Base-by-base conservation (phyloP, 2,797 vertebrate species). In the Acanthurus lineatus region DNA sequence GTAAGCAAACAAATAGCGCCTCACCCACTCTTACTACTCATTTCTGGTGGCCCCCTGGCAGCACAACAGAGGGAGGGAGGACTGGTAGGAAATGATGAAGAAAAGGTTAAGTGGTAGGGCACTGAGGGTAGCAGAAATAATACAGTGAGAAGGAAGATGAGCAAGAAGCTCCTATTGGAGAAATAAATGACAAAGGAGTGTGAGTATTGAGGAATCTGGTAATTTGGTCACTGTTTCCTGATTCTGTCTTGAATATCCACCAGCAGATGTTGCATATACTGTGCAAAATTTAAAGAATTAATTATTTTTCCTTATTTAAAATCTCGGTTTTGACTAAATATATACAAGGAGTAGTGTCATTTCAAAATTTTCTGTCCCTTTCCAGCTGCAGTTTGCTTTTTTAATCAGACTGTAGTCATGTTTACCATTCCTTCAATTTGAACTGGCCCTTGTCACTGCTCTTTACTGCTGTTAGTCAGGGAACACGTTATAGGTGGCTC, bases 1-100 rank as follows among this genome's bases (percentile, higher is more conserved):
- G 72, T 87, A 81, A 86, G 89, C 86, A 91, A 92, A 92, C 87
- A 86, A 85, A 82, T 75, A 77, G 73, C 59, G 60, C 20, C 69
- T 51, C 74, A 52, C 42, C 70, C 63, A 48, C 53, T 80, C 67
- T 22, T 54, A 79, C 61, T 59, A 70, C 60, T 76, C 44, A 69
- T 66, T 60, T 70, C 28, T 52, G 71, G 67, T 77, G 48, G 54
- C 73, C 69, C 35, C 20, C 15, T 9, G 40, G 40, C 40, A 42
- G 40, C 40, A 12, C 40, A 42, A 56, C 52, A 54, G 56, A 65
- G 38, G 0, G 6, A 42, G 7, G 54, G 17, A 63, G 45, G n/a
- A 42, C 56, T 10, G 6, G 22, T 32, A 69, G 76, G 69, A 80
- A 42, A 56, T 61, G 9, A 11, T 71, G 69, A 57, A n/a, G 54